Evolutionary conservation across 2,888 invertebrate genomes (phyloP).

Genomic region (Epistrophella euchroma): DNA sequence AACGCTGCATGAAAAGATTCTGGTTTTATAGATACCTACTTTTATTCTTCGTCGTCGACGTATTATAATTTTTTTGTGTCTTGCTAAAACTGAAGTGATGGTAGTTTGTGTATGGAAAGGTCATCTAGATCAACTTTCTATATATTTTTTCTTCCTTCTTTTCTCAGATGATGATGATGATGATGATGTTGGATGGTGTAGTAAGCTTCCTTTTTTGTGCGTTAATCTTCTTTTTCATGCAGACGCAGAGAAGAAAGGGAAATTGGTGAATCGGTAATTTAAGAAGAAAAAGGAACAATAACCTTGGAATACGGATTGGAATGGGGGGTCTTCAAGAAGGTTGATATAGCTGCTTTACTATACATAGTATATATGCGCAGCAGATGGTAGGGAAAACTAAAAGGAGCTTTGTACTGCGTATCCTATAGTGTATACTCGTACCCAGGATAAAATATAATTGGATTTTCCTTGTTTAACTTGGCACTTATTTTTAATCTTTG

Average conservation of each 20-base stretch:
- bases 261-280: slow-evolving; percentile 60
- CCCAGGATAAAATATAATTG: slow-evolving; percentile 40
- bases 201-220: slow-evolving; percentile 19
- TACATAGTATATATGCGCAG: background rate
- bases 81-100: slow-evolving; percentile 37
- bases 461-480: slow-evolving; percentile 52
- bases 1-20: slow-evolving; percentile 40
- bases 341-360: background rate
- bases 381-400: slow-evolving; percentile 38
- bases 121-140: slow-evolving; percentile 74
- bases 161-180: background rate
- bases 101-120: slow-evolving; percentile 61
- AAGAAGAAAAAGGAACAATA: slow-evolving; percentile 56
- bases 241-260: slow-evolving; percentile 8
- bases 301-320: slow-evolving; percentile 50
- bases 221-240: slow-evolving; percentile 45
- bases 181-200: background rate
- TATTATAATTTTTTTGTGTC: slow-evolving; percentile 9
- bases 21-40: slow-evolving; percentile 28
- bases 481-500: slow-evolving; percentile 45
- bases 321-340: background rate
- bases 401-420: slow-evolving; percentile 24
- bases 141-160: slow-evolving; percentile 30
- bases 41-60: slow-evolving; percentile 24
- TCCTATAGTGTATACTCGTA: too few species aligned